Conservation (phyloP, 2,113 vertebrate species). For the Podarcis cretensis region DNA sequence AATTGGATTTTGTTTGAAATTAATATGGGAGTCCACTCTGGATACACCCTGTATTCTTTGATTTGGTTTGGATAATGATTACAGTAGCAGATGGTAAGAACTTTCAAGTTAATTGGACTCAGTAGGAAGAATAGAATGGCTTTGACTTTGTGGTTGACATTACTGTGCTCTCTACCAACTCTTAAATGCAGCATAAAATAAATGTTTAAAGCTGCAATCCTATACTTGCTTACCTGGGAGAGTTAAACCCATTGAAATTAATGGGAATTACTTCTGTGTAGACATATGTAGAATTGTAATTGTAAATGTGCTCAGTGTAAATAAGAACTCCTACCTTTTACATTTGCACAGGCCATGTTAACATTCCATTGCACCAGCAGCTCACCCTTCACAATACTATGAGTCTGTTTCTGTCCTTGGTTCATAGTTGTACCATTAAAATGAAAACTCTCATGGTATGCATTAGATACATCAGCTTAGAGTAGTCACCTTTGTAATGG, state of each 20-base stretch:
- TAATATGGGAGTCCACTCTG: constrained; percentile 31
- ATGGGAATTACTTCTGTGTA: background rate
- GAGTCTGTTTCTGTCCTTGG: too few relatives aligned
- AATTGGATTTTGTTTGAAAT: constrained; percentile 47
- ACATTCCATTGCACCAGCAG: too few relatives aligned
- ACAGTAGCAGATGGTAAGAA: constrained; percentile 58
- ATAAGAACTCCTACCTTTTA: background rate
- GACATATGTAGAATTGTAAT: background rate
- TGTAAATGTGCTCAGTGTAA: too few relatives aligned
- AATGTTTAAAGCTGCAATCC: constrained; percentile 20
- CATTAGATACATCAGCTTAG: too few relatives aligned
- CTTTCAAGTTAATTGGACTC: constrained; percentile 53
- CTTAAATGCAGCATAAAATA: constrained; percentile 14
- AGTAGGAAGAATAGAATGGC: constrained; percentile 54
- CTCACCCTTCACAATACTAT: too few relatives aligned
- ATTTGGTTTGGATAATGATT: constrained; percentile 61
- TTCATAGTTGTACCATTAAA: too few relatives aligned
- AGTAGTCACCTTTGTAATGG: too few relatives aligned
- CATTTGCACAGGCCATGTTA: too few relatives aligned
- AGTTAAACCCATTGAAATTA: background rate
- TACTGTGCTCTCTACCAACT: constrained; percentile 24
- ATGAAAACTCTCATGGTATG: too few relatives aligned
- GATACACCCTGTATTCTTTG: constrained; percentile 32
- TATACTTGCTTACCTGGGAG: too few relatives aligned
- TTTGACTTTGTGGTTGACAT: constrained; percentile 48